phyloP scores from a whole-genome alignment of 1,140 invertebrate genomes.

The Nephotettix cincticeps region DNA sequence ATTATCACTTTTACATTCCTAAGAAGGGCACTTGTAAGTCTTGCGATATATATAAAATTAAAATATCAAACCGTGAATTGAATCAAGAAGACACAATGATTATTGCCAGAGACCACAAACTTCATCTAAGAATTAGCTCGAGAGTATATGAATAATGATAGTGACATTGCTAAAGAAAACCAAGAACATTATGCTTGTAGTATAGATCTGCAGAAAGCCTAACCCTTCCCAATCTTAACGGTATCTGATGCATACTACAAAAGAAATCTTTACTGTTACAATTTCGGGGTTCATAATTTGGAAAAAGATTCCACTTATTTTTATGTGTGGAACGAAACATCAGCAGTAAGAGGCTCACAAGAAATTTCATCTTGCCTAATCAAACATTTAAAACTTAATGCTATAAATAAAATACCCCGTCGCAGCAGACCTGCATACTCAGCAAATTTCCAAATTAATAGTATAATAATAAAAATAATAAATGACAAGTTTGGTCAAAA shows the following conservation, averaged over 20 bases:
- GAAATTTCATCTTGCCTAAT: neutral
- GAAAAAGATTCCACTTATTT: neutral
- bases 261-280: neutral
- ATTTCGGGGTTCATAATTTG: neutral
- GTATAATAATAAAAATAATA: too few species aligned
- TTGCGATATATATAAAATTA: slow-evolving; percentile 33
- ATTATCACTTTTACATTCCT: slow-evolving; percentile 50
- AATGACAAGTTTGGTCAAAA: too few species aligned
- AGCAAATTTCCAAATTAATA: too few species aligned
- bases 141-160: slow-evolving; percentile 1
- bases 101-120: neutral
- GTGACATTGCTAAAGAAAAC: slow-evolving; percentile 26
- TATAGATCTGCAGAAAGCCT: slow-evolving; percentile 36
- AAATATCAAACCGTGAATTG: slow-evolving; percentile 29
- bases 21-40: slow-evolving; percentile 41
- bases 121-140: neutral
- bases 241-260: neutral
- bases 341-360: neutral
- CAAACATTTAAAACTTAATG: neutral
- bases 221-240: slow-evolving; percentile 29
- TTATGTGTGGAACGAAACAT: neutral
- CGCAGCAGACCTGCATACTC: too few species aligned
- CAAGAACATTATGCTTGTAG: slow-evolving; percentile 28
- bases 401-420: too few species aligned
- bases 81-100: slow-evolving; percentile 17